Evolutionary conservation across 2,797 vertebrate species (phyloP).

Genomic region (Pseudocheirus occidentalis): DNA sequence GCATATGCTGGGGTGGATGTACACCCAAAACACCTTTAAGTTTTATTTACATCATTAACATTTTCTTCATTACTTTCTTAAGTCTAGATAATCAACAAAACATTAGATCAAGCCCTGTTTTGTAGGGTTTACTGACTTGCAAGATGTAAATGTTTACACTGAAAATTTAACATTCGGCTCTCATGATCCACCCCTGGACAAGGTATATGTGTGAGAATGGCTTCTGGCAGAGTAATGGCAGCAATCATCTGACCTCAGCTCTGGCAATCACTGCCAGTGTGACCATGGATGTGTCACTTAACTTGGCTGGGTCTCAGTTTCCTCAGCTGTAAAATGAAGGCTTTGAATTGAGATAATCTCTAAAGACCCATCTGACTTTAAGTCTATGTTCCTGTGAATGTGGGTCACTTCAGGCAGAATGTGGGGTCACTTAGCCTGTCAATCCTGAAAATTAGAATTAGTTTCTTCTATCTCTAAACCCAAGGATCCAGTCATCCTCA

Average conservation of each 20-base stretch:
- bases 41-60: neutral
- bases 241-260: neutral
- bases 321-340: neutral
- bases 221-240: neutral
- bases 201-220: neutral
- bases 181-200: neutral
- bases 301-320: neutral
- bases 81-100: neutral
- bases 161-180: neutral
- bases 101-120: neutral
- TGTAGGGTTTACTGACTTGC: neutral
- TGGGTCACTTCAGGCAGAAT: neutral
- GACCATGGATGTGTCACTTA: neutral
- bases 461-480: neutral
- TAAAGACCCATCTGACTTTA: neutral
- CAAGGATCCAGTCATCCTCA: neutral
- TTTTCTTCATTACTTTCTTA: neutral
- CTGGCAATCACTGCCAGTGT: fast-evolving
- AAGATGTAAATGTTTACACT: neutral
- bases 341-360: neutral
- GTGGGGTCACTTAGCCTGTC: neutral
- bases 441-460: neutral
- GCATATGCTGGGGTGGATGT: neutral
- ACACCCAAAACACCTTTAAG: neutral
- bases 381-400: neutral